Conservation (phyloP, 2,113 vertebrate species). For the Machaerirhynchus nigripectus region DNA sequence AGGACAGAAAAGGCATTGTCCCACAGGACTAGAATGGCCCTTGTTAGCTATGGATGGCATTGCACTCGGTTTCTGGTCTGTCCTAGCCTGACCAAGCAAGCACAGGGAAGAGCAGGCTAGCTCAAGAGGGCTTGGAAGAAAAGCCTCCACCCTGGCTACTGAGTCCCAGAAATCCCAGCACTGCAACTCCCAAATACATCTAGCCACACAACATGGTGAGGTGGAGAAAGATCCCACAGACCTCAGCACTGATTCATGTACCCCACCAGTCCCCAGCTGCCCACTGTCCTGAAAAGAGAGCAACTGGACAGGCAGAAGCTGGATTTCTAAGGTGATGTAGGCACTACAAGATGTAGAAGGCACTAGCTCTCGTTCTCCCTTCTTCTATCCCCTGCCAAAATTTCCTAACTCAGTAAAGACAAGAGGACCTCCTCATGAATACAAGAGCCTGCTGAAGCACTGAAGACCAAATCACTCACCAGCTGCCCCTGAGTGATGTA, state of each 20-base stretch:
- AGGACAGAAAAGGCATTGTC: conserved; percentile 10
- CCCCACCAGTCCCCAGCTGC: neutral
- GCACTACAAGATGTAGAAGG: neutral
- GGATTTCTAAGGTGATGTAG: neutral
- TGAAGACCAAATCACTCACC: conserved; percentile 73
- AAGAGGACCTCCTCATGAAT: accelerated
- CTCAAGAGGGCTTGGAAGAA: neutral
- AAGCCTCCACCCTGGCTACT: neutral
- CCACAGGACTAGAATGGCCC: neutral
- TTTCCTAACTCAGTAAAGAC: neutral
- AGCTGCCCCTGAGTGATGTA: conserved; percentile 98
- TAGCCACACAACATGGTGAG: neutral
- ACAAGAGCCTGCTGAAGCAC: neutral
- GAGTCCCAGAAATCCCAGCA: neutral
- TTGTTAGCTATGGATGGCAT: neutral
- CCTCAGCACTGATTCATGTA: neutral
- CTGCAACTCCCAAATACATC: neutral
- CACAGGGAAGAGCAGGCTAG: neutral
- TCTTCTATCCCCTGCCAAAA: neutral
- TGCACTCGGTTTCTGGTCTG: neutral
- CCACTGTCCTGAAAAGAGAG: neutral
- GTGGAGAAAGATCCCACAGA: neutral
- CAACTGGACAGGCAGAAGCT: neutral
- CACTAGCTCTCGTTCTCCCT: neutral
- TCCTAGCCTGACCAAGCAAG: neutral